Evolutionary conservation across 2,797 vertebrate species (phyloP).

Genomic region (Manis javanica): DNA sequence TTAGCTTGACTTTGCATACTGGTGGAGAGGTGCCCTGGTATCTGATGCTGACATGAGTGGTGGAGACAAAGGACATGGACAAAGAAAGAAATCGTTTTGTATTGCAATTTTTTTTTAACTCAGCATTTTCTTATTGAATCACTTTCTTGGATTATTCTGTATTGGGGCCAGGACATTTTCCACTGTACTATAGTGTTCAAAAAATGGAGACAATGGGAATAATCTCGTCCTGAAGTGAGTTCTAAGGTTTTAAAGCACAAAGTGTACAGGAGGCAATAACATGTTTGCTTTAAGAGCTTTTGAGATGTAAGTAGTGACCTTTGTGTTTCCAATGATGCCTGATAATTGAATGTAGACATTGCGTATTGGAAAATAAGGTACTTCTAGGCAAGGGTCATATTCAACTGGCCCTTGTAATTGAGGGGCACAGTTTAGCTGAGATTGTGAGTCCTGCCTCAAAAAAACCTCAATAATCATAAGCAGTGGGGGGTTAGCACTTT

Average conservation of each 20-base stretch:
- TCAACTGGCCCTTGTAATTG: slow-evolving; percentile 71
- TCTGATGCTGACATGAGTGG: slow-evolving; percentile 20
- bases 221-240: slow-evolving; percentile 48
- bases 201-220: background rate
- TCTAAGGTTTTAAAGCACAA: slow-evolving; percentile 53
- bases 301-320: slow-evolving; percentile 67
- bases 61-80: background rate
- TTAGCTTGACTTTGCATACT: slow-evolving; percentile 43
- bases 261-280: slow-evolving; percentile 53
- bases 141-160: slow-evolving; percentile 50
- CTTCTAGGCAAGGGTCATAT: slow-evolving; percentile 53
- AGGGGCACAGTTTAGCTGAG: slow-evolving; percentile 65
- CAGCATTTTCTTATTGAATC: slow-evolving; percentile 64
- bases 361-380: slow-evolving; percentile 74
- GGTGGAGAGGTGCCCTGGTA: slow-evolving; percentile 22
- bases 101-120: background rate
- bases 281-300: slow-evolving; percentile 77
- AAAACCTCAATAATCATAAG: slow-evolving; percentile 66
- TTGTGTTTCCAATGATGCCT: slow-evolving; percentile 66
- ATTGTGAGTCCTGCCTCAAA: slow-evolving; percentile 41
- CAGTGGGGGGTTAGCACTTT: slow-evolving; percentile 54
- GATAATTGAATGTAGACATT: slow-evolving; percentile 73
- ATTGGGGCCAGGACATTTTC: background rate
- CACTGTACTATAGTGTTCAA: background rate
- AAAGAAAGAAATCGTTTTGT: slow-evolving; percentile 6